Base-by-base conservation (phyloP, 2,113 vertebrate genomes). In the Pungitius pungitius region DNA sequence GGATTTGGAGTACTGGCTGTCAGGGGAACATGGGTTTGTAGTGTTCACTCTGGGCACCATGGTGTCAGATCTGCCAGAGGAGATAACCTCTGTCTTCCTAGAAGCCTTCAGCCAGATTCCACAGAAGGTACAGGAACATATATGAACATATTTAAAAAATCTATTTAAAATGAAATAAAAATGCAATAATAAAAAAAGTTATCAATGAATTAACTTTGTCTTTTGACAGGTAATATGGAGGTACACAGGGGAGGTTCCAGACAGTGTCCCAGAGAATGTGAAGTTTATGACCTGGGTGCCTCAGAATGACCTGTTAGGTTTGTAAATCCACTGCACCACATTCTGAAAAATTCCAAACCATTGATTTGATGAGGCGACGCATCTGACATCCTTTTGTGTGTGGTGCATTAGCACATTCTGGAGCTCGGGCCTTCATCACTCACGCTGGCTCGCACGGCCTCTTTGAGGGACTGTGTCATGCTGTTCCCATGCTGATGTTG, bases 301-400 rank as follows among this genome's bases (percentile, higher is more conserved):
- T 47, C 97, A 99, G 82, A 99, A 99, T 2, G 97, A 99, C 60
- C 94, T 99, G 2, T 92, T 99, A 30, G 96, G 97, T 92, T 68
- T 51, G 80, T 79, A 52, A 68, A 63, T 15, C 39, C 39, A 22
- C 67, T 17, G 24, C 13, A 15, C 35, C 13, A 42, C 49, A 63
- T 62, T 37, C 27, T 18, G 12, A 62, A 11, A 58, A 11, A 58
- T 15, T 18, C 15, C 7, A 35, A 30, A 12, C 40, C 4, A 20
- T 11, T 18, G 20, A 17, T 18, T 17, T 17, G 39, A n/a, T 35
- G 8, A 27, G n/a, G 9, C 26, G 5, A 52, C 20, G 37, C 0
- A 15, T 63, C 35, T n/a, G 24, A 27, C 6, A 20, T 39, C 8
- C 54, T 2, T 75, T 9, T 47, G 10, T 59, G 15, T 51, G 26